phyloP scores from a whole-genome alignment of 2,888 invertebrate species.

The Serrognathus titanus region DNA sequence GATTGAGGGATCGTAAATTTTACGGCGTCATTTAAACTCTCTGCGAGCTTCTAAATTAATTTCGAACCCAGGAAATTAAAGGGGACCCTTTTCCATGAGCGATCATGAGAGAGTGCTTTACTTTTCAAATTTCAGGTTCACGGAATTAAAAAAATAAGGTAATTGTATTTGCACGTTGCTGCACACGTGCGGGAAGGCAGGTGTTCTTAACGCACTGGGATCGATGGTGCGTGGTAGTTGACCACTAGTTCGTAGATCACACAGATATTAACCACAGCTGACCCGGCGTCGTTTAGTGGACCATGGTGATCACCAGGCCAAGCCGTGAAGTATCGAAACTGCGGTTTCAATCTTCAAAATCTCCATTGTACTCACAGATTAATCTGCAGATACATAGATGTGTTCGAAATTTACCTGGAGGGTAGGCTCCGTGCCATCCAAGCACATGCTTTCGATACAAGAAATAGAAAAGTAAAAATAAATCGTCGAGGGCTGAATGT shows the following conservation, averaged over 20 bases:
- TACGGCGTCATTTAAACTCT: no score
- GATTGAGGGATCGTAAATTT: constrained; percentile 4
- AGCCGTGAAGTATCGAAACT: background rate
- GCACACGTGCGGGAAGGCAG: background rate
- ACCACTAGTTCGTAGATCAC: background rate
- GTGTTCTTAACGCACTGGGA: background rate
- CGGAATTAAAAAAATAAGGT: no score
- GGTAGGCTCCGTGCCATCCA: no score
- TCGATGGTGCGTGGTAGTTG: background rate
- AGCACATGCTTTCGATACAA: no score
- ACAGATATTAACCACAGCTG: background rate
- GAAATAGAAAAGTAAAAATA: no score
- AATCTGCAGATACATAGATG: background rate
- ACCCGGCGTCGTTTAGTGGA: background rate
- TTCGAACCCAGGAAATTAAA: no score
- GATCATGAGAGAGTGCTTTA: no score
- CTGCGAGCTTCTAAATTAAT: no score
- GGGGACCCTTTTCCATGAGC: no score
- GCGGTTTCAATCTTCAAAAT: background rate
- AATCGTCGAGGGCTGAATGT: no score
- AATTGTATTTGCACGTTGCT: background rate
- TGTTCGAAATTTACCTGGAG: no score
- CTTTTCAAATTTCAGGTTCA: no score
- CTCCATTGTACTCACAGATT: background rate
- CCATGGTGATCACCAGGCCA: background rate